These are phyloP conservation scores for Diphyllodes magnificus DNA, from an alignment of 2,113 vertebrate species.

Conservation along the genomic window DNA sequence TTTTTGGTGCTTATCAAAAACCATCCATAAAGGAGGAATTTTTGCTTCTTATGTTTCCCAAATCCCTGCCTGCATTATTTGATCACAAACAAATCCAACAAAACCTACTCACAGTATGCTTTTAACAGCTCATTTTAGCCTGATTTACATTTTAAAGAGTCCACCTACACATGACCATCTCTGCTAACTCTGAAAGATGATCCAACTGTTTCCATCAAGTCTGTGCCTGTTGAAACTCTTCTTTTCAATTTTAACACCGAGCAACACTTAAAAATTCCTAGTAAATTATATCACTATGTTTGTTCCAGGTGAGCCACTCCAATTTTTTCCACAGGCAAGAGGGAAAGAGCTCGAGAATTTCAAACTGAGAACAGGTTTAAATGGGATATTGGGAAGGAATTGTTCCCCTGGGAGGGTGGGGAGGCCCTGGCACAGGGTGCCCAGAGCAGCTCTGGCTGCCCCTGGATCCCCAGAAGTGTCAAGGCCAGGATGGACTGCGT, in stretches of 20 bases:
- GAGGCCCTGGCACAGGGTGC: neutral
- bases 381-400: neutral
- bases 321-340: neutral
- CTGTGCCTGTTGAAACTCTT: neutral
- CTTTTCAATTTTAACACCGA: neutral
- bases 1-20: neutral
- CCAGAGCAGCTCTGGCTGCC: neutral
- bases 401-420: neutral
- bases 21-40: neutral
- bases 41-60: constrained; percentile 21
- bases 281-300: neutral
- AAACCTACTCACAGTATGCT: constrained; percentile 48
- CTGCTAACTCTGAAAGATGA: constrained; percentile 37
- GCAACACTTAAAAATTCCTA: constrained; percentile 7
- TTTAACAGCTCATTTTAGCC: constrained; percentile 55
- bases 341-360: neutral
- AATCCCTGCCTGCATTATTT: constrained; percentile 33
- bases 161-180: constrained; percentile 57
- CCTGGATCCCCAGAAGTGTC: neutral
- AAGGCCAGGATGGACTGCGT: rapidly evolving
- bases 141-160: constrained; percentile 50
- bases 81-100: constrained; percentile 53
- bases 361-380: neutral
- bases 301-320: neutral
- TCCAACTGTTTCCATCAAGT: constrained; percentile 22